phyloP scores from a whole-genome alignment of 2,888 invertebrate species.

The Amphipyra berbera region DNA sequence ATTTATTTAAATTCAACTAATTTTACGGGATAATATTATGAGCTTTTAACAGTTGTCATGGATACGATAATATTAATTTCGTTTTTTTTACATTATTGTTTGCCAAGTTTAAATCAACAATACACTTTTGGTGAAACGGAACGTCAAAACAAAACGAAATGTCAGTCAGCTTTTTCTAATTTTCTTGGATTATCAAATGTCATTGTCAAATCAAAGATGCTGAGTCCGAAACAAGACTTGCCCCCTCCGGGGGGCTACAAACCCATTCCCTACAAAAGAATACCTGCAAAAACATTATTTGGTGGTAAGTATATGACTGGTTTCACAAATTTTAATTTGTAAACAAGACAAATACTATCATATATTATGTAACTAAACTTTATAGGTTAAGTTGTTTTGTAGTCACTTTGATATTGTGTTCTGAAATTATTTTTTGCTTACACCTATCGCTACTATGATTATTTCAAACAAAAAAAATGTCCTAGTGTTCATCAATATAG shows the following conservation, averaged over 20 bases:
- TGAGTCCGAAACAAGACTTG: constrained; percentile 94
- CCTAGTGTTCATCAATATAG: too few species aligned
- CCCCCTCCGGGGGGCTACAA: constrained; percentile 98
- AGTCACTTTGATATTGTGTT: constrained; percentile 3
- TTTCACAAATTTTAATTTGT: constrained; percentile 21
- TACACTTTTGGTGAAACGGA: background rate
- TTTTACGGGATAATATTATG: constrained; percentile 7
- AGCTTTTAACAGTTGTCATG: constrained; percentile 40
- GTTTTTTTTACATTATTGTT: too few species aligned
- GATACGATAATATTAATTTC: constrained; percentile 24
- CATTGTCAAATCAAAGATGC: constrained; percentile 68
- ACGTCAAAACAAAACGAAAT: constrained; percentile 20
- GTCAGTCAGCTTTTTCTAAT: constrained; percentile 14
- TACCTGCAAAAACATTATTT: constrained; percentile 93
- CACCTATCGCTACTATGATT: too few species aligned
- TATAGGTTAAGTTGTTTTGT: constrained; percentile 70
- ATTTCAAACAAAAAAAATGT: too few species aligned
- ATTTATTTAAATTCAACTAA: constrained; percentile 14
- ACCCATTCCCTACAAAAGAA: constrained; percentile 92
- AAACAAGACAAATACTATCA: constrained; percentile 13
- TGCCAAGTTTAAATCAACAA: too few species aligned
- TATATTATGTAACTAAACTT: constrained; percentile 81
- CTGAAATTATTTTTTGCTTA: background rate
- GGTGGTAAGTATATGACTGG: constrained; percentile 87
- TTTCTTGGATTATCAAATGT: too few species aligned